Evolutionary conservation across 2,113 vertebrate species (phyloP).

Genomic region (Chrysemys picta): DNA sequence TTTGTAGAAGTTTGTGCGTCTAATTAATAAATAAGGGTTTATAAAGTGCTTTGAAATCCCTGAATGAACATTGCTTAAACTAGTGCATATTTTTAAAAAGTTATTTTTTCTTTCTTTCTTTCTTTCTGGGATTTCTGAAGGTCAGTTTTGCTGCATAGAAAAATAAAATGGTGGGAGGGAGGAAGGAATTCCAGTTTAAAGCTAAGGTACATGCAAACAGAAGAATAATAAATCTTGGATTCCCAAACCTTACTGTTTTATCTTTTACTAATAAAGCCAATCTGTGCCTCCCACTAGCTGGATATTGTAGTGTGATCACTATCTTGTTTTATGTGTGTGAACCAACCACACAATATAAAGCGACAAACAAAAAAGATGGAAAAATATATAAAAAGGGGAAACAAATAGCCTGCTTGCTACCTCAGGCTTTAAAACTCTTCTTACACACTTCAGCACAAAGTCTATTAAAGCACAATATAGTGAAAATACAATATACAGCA

Average conservation of each 20-base stretch:
- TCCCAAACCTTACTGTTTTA: slow-evolving; percentile 63
- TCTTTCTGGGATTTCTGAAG: not conserved
- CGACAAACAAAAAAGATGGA: slow-evolving; percentile 81
- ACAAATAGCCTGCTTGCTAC: slow-evolving; percentile 59
- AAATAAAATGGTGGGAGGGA: slow-evolving; percentile 23
- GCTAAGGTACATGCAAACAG: slow-evolving; percentile 37
- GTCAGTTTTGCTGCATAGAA: slow-evolving; percentile 29
- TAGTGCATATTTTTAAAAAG: slow-evolving; percentile 59
- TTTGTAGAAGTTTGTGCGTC: slow-evolving; percentile 37
- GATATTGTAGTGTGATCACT: slow-evolving; percentile 64
- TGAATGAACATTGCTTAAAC: slow-evolving; percentile 57
- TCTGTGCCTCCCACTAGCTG: slow-evolving; percentile 46
- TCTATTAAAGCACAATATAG: slow-evolving; percentile 86
- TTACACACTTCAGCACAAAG: slow-evolving; percentile 80
- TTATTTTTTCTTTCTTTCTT: slow-evolving; percentile 23
- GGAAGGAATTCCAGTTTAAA: slow-evolving; percentile 19
- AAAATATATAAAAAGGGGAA: slow-evolving; percentile 73
- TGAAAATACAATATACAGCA: slow-evolving; percentile 81
- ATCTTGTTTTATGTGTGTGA: slow-evolving; percentile 74
- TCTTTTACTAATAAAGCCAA: slow-evolving; percentile 64
- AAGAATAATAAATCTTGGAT: slow-evolving; percentile 54
- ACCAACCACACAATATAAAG: slow-evolving; percentile 73
- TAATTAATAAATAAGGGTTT: slow-evolving; percentile 63
- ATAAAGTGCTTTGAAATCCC: slow-evolving; percentile 46
- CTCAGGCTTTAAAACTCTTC: slow-evolving; percentile 81